Percentiles rank a stretch among this genome's conserved stretches.
These are phyloP conservation scores for Nerophis lumbriciformis DNA, from an alignment of 2,113 vertebrate species.

Conservation along the genomic window DNA sequence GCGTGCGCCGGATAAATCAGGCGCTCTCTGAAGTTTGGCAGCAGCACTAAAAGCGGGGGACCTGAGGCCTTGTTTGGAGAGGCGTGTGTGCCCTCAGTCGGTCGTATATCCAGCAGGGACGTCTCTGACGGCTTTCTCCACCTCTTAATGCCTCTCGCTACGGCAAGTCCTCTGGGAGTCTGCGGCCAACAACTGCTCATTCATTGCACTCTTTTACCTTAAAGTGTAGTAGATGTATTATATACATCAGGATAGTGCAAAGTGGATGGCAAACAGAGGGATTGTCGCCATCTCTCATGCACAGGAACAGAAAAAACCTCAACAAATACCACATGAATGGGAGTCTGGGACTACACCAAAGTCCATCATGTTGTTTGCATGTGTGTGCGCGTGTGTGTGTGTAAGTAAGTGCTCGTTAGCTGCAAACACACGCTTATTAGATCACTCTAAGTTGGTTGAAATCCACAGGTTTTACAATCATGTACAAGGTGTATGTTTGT, in stretches of 20 bases:
- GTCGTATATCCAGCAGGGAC: slow-evolving; percentile 64
- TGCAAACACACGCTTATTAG: not conserved
- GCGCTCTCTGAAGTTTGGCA: slow-evolving; percentile 64
- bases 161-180: slow-evolving; percentile 43
- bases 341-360: slow-evolving; percentile 56
- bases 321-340: slow-evolving; percentile 47
- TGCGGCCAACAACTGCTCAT: slow-evolving; percentile 64
- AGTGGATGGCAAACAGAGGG: slow-evolving; percentile 37
- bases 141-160: slow-evolving; percentile 38
- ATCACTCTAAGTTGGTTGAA: too few relatives aligned
- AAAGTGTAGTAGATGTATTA: slow-evolving; percentile 61
- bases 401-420: slow-evolving; percentile 7
- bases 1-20: slow-evolving; percentile 70
- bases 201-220: slow-evolving; percentile 60
- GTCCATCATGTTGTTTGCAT: slow-evolving; percentile 27
- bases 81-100: slow-evolving; percentile 54
- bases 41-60: slow-evolving; percentile 60
- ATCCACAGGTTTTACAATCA: too few relatives aligned
- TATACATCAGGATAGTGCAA: slow-evolving; percentile 6
- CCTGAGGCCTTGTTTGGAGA: slow-evolving; percentile 58
- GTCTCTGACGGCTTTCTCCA: slow-evolving; percentile 28
- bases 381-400: slow-evolving; percentile 7
- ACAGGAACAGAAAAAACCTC: not conserved
- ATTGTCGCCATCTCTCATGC: slow-evolving; percentile 41
- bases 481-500: too few relatives aligned